Percentiles rank a stretch among this genome's conserved stretches.
phyloP scores from a whole-genome alignment of 2,797 vertebrate genomes.

The Enteromius treurensis region DNA sequence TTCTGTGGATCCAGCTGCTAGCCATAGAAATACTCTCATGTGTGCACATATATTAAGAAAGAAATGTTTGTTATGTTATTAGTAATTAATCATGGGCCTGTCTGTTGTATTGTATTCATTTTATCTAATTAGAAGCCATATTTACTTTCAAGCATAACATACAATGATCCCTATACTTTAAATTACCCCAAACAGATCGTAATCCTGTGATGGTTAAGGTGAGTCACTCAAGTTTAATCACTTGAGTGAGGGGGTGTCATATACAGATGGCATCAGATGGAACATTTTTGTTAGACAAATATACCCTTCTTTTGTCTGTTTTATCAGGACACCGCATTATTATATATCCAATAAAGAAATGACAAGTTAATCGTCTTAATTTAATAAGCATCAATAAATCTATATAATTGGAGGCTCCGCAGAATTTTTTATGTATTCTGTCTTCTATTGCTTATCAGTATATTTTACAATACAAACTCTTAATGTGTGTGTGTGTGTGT shows the following conservation, averaged over 20 bases:
- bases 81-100: not conserved
- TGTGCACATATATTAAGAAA: not conserved
- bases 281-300: not conserved
- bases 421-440: not conserved
- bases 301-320: not conserved
- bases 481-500: not conserved
- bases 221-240: not conserved
- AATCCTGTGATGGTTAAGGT: not conserved
- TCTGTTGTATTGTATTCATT: not conserved
- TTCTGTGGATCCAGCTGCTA: conserved; percentile 15
- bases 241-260: not conserved
- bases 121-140: not conserved
- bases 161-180: not conserved
- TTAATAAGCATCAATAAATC: not conserved
- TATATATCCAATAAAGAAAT: not conserved
- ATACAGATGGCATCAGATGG: not conserved
- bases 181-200: not conserved
- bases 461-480: not conserved
- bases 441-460: not conserved
- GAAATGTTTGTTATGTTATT: not conserved
- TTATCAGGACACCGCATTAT: not conserved
- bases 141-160: not conserved
- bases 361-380: not conserved
- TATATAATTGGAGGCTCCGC: not conserved
- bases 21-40: not conserved